Percentiles rank a stretch among this genome's conserved stretches.
These are phyloP conservation scores for Hephaestus fuliginosus DNA, from an alignment of 2,797 vertebrate species.

Conservation along the genomic window DNA sequence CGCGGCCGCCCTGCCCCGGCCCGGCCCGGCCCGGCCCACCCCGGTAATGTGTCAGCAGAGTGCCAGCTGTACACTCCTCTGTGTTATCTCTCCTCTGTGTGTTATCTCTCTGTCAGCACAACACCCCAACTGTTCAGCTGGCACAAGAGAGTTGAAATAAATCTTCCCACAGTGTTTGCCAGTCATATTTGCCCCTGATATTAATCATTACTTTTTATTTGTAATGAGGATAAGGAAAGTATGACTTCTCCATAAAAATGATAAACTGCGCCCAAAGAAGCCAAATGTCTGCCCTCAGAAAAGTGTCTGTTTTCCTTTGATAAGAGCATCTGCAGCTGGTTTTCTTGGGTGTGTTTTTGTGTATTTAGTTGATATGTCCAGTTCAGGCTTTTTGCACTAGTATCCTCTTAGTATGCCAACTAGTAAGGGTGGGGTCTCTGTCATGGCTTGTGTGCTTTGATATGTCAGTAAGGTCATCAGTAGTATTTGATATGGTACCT, in stretches of 20 bases:
- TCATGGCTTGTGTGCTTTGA: background rate
- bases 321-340: slow-evolving; percentile 29
- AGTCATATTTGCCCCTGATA: background rate
- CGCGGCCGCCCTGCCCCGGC: slow-evolving; percentile 19
- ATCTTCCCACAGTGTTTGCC: background rate
- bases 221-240: no score
- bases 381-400: background rate
- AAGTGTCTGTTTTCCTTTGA: slow-evolving; percentile 45
- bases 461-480: background rate
- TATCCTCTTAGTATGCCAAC: background rate
- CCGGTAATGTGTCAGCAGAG: slow-evolving; percentile 25
- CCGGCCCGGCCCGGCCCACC: slow-evolving; percentile 43
- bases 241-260: background rate
- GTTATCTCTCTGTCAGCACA: slow-evolving; percentile 40
- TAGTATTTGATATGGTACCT: background rate
- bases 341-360: slow-evolving; percentile 37
- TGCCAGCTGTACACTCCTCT: background rate
- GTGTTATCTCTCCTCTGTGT: slow-evolving; percentile 30
- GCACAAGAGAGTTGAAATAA: background rate
- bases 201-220: background rate
- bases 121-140: slow-evolving; percentile 43
- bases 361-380: slow-evolving; percentile 11
- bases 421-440: background rate
- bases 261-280: background rate
- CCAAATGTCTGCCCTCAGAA: background rate